phyloP scores from a whole-genome alignment of 2,113 vertebrate species.

The Camarhynchus parvulus region DNA sequence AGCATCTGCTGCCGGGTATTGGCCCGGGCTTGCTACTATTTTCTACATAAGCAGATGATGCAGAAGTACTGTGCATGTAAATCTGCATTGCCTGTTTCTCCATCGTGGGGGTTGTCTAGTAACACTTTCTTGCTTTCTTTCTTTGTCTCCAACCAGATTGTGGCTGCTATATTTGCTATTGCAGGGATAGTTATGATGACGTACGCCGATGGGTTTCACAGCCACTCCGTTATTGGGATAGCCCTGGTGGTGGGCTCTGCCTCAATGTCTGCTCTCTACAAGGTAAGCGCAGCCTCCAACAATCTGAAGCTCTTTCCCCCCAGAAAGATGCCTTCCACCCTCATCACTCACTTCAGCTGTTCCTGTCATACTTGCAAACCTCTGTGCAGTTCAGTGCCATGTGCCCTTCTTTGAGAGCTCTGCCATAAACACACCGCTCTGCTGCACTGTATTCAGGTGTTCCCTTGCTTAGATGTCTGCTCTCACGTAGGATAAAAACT shows the following conservation, averaged over 20 bases:
- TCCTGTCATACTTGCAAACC: not conserved
- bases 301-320: not conserved
- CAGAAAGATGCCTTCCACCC: too few relatives aligned
- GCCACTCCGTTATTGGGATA: constrained; percentile 95
- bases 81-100: not conserved
- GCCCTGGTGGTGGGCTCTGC: constrained; percentile 94
- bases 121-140: not conserved
- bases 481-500: not conserved
- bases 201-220: constrained; percentile 95
- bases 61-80: not conserved
- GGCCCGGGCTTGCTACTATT: not conserved
- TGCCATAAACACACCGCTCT: not conserved
- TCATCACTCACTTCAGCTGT: not conserved
- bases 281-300: constrained; percentile 76
- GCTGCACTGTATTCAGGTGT: not conserved
- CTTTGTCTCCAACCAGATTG: constrained; percentile 82
- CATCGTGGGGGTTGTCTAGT: not conserved
- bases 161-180: constrained; percentile 96
- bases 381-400: not conserved
- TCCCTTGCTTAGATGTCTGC: not conserved
- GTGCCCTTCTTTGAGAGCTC: not conserved
- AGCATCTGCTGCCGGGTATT: not conserved
- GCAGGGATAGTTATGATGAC: constrained; percentile 99
- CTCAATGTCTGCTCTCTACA: constrained; percentile 94
- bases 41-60: not conserved